These are phyloP conservation scores for Pampus argenteus DNA, from an alignment of 2,797 vertebrate genomes.

Conservation along the genomic window DNA sequence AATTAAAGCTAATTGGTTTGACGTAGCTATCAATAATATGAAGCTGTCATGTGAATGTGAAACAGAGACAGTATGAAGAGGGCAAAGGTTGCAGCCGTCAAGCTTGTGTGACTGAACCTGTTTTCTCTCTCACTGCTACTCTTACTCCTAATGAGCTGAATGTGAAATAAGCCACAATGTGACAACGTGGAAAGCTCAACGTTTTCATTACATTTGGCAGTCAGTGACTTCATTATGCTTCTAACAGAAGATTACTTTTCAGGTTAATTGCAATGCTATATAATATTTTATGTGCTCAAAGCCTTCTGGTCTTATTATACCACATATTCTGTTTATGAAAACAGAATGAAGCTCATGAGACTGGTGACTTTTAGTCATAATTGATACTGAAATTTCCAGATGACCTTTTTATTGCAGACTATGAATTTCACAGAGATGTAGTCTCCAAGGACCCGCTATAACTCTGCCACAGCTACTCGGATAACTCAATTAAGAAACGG, in stretches of 20 bases:
- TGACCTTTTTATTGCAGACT: conserved; percentile 73
- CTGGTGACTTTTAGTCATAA: conserved; percentile 57
- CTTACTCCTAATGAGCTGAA: conserved; percentile 52
- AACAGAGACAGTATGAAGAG: conserved; percentile 20
- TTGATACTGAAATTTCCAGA: conserved; percentile 70
- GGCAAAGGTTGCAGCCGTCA: conserved; percentile 42
- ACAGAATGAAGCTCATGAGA: conserved; percentile 50
- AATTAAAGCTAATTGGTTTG: conserved; percentile 44
- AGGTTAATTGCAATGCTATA: conserved; percentile 66
- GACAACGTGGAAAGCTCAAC: conserved; percentile 6
- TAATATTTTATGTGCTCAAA: background rate
- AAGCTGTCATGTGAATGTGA: conserved; percentile 21
- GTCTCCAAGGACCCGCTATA: conserved; percentile 57
- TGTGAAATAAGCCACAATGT: conserved; percentile 39
- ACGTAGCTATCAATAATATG: background rate
- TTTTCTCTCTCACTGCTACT: conserved; percentile 19
- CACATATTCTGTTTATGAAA: conserved; percentile 59
- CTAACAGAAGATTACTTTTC: conserved; percentile 31
- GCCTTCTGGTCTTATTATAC: conserved; percentile 31
- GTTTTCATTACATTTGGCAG: conserved; percentile 59
- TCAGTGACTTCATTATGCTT: conserved; percentile 64
- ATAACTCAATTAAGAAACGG: conserved; percentile 69
- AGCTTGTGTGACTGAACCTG: conserved; percentile 38
- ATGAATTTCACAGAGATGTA: conserved; percentile 59
- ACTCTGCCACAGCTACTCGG: conserved; percentile 36